Percentiles rank a stretch among this genome's conserved stretches.
phyloP scores from a whole-genome alignment of 2,888 invertebrate genomes.

The Tetragnatha montana region DNA sequence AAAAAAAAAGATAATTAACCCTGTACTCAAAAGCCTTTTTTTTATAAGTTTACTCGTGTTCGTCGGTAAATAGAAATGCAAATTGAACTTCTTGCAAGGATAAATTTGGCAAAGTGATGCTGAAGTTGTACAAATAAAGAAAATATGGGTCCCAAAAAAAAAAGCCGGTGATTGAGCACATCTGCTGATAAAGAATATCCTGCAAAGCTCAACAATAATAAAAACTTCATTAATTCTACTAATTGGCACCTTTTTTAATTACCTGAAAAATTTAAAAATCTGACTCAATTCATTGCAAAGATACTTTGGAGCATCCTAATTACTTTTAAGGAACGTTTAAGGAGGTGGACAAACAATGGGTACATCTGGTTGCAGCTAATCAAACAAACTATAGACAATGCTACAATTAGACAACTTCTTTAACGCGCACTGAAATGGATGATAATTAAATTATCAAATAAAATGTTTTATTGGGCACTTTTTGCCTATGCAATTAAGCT shows the following conservation, averaged over 20 bases:
- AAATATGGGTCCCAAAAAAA: slow-evolving; percentile 28
- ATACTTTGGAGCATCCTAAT: slow-evolving; percentile 64
- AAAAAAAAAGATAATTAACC: slow-evolving; percentile 41
- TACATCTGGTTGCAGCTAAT: slow-evolving; percentile 68
- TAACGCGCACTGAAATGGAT: slow-evolving; percentile 50
- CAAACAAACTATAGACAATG: slow-evolving; percentile 69
- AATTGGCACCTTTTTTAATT: slow-evolving; percentile 57
- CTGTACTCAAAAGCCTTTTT: slow-evolving; percentile 11
- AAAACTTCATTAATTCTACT: slow-evolving; percentile 54
- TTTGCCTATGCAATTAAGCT: slow-evolving; percentile 61
- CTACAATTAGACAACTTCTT: slow-evolving; percentile 63
- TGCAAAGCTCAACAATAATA: slow-evolving; percentile 26
- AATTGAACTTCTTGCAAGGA: slow-evolving; percentile 49
- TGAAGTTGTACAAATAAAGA: slow-evolving; percentile 1
- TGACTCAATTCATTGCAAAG: slow-evolving; percentile 58
- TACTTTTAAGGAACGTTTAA: slow-evolving; percentile 67
- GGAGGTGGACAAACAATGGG: slow-evolving; percentile 59
- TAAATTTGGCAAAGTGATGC: slow-evolving; percentile 58
- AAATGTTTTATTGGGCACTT: slow-evolving; percentile 67
- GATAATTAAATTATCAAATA: slow-evolving; percentile 70
- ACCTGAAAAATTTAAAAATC: slow-evolving; percentile 45
- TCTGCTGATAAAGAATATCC: slow-evolving; percentile 48
- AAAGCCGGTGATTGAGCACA: slow-evolving; percentile 49
- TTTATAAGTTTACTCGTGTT: background rate
- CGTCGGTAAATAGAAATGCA: slow-evolving; percentile 37